A percentile compares a stretch with the other conserved stretches of the same genome.
Evolutionary conservation across 1,140 invertebrate genomes (phyloP).

Genomic region (Drosophila kurseongensis): DNA sequence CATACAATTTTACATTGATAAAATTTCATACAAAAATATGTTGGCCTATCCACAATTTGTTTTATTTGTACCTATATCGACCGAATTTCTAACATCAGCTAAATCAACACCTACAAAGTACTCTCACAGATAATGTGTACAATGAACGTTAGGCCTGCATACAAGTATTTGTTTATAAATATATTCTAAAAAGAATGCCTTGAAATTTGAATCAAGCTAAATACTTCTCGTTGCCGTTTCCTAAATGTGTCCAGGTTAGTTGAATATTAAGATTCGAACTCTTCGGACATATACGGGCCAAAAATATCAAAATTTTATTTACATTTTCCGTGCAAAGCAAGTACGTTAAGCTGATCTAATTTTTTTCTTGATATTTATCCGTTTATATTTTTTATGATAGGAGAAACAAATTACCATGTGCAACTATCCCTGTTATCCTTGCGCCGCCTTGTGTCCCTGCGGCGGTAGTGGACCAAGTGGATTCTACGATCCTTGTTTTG

Average conservation of each 20-base stretch:
- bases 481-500: constrained; percentile 54
- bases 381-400: neutral
- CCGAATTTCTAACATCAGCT: no score
- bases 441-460: constrained; percentile 45
- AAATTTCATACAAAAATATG: neutral
- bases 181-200: constrained; percentile 2
- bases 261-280: constrained; percentile 20
- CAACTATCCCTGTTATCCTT: constrained; percentile 51
- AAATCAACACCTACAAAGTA: no score
- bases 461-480: constrained; percentile 47
- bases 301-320: constrained; percentile 7
- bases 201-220: neutral
- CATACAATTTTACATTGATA: neutral
- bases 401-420: constrained; percentile 28
- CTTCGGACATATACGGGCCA: constrained; percentile 23
- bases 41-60: neutral
- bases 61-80: no score
- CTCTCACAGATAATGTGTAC: neutral
- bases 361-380: neutral
- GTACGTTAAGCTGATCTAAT: neutral
- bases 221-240: neutral
- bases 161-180: no score
- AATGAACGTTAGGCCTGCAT: no score
- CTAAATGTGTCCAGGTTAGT: neutral
- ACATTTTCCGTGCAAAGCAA: neutral